Percentiles rank a stretch among this genome's conserved stretches.
Conservation (phyloP, 2,113 vertebrate genomes). For the Campylomormyrus tamandua region DNA sequence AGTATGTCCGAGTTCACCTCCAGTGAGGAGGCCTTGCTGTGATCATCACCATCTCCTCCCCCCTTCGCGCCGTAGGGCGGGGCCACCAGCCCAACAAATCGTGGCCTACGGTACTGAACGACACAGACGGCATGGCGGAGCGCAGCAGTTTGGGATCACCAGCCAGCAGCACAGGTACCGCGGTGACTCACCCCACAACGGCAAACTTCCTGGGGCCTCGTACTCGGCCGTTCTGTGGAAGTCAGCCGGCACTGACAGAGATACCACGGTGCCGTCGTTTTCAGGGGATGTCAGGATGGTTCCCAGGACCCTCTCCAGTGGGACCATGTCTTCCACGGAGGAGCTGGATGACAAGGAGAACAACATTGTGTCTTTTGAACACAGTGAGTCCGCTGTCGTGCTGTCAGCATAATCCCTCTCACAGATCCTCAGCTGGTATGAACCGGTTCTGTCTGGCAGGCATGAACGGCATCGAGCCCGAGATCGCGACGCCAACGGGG, state of each 20-base stretch:
- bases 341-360: slow-evolving; percentile 73
- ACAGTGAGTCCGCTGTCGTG: slow-evolving; percentile 52
- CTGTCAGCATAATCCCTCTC: background rate
- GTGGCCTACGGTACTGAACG: slow-evolving; percentile 71
- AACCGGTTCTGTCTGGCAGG: slow-evolving; percentile 47
- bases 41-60: background rate
- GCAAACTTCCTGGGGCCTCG: background rate
- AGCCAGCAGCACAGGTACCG: slow-evolving; percentile 57
- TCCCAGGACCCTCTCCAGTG: slow-evolving; percentile 63
- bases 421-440: background rate
- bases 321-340: slow-evolving; percentile 73
- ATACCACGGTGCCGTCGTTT: slow-evolving; percentile 1
- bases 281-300: slow-evolving; percentile 76
- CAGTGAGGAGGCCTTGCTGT: background rate
- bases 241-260: no score
- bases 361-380: slow-evolving; percentile 62
- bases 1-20: background rate
- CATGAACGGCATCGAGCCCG: slow-evolving; percentile 72
- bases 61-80: slow-evolving; percentile 46
- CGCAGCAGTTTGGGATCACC: slow-evolving; percentile 59
- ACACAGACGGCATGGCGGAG: slow-evolving; percentile 57
- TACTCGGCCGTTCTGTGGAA: background rate
- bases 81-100: slow-evolving; percentile 80
- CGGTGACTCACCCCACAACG: no score
- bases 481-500: slow-evolving; percentile 63